Evolutionary conservation across 1,140 invertebrate species (phyloP).

Genomic region (Pissodes strobi): DNA sequence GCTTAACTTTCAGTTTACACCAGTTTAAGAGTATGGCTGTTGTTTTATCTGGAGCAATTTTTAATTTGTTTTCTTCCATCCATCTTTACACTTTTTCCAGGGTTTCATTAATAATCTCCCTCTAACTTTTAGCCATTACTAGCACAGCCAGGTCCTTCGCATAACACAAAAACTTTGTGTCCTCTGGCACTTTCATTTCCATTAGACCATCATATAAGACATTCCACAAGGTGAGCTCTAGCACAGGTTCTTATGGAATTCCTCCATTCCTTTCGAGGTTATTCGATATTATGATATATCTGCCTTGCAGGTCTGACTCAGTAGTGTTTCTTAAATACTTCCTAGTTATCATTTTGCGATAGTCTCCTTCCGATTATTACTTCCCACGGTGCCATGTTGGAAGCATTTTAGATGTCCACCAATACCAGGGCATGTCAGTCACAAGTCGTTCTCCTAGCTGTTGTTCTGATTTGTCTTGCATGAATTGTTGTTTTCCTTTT

Average conservation of each 20-base stretch:
- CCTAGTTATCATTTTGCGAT: neutral
- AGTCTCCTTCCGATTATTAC: conserved; percentile 6
- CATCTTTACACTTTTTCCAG: neutral
- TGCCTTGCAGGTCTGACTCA: neutral
- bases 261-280: conserved; percentile 41
- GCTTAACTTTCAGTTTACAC: neutral
- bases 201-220: conserved; percentile 30
- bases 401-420: conserved; percentile 25
- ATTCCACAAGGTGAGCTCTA: conserved; percentile 55
- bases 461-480: too few relatives aligned
- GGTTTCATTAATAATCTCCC: neutral
- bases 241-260: conserved; percentile 56
- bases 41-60: neutral
- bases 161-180: neutral
- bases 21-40: neutral
- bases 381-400: conserved; percentile 13
- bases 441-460: too few relatives aligned
- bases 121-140: neutral
- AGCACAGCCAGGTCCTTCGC: conserved; percentile 12
- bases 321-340: neutral
- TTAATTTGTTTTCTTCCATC: neutral
- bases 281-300: neutral
- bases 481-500: too few relatives aligned
- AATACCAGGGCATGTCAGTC: neutral
- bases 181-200: conserved; percentile 1